Evolutionary conservation across 2,797 vertebrate genomes (phyloP).

Genomic region (Sebastes aleutianus): DNA sequence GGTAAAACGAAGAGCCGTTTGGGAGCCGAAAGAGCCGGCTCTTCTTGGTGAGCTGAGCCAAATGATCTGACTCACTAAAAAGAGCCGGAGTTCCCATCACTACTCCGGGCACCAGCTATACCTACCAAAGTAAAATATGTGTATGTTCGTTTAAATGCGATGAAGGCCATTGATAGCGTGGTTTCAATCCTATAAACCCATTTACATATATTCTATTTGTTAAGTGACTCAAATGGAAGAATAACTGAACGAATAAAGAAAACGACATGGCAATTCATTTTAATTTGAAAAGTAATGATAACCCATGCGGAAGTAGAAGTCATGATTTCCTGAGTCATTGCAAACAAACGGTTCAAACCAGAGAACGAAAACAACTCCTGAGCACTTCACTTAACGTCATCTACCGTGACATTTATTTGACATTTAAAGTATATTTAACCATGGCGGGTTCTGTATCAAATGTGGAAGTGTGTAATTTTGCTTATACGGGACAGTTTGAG

Average conservation of each 20-base stretch:
- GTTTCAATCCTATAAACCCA: accelerated
- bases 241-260: not conserved
- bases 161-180: accelerated
- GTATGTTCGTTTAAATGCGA: accelerated
- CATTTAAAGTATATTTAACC: not conserved
- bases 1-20: too few species aligned
- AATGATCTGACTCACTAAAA: too few species aligned
- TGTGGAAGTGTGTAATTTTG: conserved; percentile 90
- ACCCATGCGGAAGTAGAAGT: conserved; percentile 41
- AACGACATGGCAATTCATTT: not conserved
- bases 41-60: too few species aligned
- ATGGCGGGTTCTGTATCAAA: conserved; percentile 89
- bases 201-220: accelerated
- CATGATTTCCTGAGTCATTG: conserved; percentile 70
- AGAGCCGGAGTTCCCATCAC: not conserved
- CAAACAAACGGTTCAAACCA: not conserved
- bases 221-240: not conserved
- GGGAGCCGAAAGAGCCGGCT: too few species aligned
- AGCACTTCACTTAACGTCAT: accelerated
- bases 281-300: conserved; percentile 52
- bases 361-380: not conserved
- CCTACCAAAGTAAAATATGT: conserved; percentile 54
- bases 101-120: not conserved
- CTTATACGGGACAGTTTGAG: conserved; percentile 88
- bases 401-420: not conserved